Base-by-base conservation (phyloP, 2,797 vertebrate species). In the Gymnopithys bicolor region DNA sequence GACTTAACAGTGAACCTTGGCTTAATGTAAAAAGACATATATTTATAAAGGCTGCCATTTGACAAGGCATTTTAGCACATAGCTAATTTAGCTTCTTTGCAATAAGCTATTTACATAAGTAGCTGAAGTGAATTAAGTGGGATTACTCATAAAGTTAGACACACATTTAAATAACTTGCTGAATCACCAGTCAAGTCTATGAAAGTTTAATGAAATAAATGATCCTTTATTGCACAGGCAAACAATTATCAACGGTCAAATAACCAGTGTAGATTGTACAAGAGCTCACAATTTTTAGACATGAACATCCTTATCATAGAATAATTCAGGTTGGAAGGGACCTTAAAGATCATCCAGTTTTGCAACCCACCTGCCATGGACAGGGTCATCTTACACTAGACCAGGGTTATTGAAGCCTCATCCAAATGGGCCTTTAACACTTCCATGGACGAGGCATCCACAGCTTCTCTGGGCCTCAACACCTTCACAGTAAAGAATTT, bases 21-120 rank as follows among this genome's bases (percentile, higher is more conserved):
- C 28, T 84, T 86, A 84, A 45, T 52, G 30, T 45, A 74, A 92
- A 85, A 46, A 84, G 62, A 43, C 4, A 48, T 1, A 5, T 76
- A 85, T 85, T 91, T 85, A 84, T 75, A 60, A 67, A 77, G 46
- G 32, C 9, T 95, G 78, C 23, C 48, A 51, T 90, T 78, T 91
- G n/a, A 90, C 66, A 89, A 78, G 35, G 39, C 35, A 77, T 85
- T 95, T 93, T 32, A 71, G 30, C n/a, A 90, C 30, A 58, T 21
- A 82, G 41, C 25, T 87, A 58, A 87, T 77, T 83, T 60, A 89
- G 21, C 21, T 77, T 83, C 67, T 77, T 84, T 90, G 75, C 27
- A 66, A n/a, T 53, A 93, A 94, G 41, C 27, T 81, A 89, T 84
- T 87, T 82, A 74, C 16, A 23, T 55, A 83, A 80, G 33, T 58